phyloP scores from a whole-genome alignment of 2,113 vertebrate genomes.

The Chionodraco myersi region DNA sequence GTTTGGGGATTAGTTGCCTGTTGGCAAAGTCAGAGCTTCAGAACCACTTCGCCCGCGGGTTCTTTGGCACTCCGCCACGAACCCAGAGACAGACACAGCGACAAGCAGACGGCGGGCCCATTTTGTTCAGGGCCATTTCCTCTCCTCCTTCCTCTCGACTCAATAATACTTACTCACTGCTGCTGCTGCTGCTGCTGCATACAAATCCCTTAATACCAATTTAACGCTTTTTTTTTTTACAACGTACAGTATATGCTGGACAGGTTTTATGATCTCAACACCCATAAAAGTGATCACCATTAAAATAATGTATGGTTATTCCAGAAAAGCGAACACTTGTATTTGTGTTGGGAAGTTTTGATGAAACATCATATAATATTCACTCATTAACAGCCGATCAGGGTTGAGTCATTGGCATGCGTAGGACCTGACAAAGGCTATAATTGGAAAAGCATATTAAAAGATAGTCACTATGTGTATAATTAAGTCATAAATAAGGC shows the following conservation, averaged over 20 bases:
- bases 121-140: slow-evolving; percentile 67
- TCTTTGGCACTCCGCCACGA: slow-evolving; percentile 69
- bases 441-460: slow-evolving; percentile 42
- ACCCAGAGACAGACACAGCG: slow-evolving; percentile 58
- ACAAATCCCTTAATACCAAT: slow-evolving; percentile 35
- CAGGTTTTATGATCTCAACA: slow-evolving; percentile 26
- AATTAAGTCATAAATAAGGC: slow-evolving; percentile 46
- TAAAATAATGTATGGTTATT: slow-evolving; percentile 21
- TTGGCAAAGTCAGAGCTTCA: slow-evolving; percentile 75
- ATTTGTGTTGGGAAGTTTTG: slow-evolving; percentile 27
- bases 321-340: slow-evolving; percentile 5
- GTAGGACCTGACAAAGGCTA: slow-evolving; percentile 8
- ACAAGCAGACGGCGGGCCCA: slow-evolving; percentile 56
- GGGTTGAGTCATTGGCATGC: slow-evolving; percentile 14
- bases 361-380: slow-evolving; percentile 12
- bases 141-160: slow-evolving; percentile 39
- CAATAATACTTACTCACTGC: slow-evolving; percentile 44
- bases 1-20: slow-evolving; percentile 75
- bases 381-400: slow-evolving; percentile 24
- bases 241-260: slow-evolving; percentile 15
- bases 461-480: slow-evolving; percentile 19
- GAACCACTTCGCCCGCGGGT: slow-evolving; percentile 69
- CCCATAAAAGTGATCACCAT: background rate
- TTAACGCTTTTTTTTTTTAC: slow-evolving; percentile 1
- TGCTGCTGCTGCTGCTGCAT: slow-evolving; percentile 15